Conservation (phyloP, 2,888 invertebrate genomes). For the Archips xylosteana region DNA sequence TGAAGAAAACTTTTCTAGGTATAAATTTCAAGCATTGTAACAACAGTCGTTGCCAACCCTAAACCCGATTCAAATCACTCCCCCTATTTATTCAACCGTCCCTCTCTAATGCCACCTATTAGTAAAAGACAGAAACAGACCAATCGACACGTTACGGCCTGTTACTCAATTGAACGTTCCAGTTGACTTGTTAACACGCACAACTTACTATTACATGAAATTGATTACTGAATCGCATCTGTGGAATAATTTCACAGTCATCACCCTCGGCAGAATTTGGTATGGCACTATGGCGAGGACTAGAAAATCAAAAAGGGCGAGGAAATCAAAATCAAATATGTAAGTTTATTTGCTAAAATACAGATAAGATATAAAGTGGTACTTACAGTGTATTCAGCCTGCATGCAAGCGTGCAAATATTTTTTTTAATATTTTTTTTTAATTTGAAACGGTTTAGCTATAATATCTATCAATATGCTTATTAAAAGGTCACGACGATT, state of each 20-base stretch:
- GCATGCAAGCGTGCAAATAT: too few relatives aligned
- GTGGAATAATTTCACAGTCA: not conserved
- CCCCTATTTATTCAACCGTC: not conserved
- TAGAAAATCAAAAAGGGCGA: too few relatives aligned
- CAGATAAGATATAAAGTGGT: too few relatives aligned
- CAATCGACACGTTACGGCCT: conserved; percentile 3
- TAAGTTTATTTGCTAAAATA: too few relatives aligned
- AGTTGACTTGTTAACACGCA: conserved; percentile 21
- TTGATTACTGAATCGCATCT: not conserved
- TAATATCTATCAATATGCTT: too few relatives aligned
- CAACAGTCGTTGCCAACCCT: conserved; percentile 17
- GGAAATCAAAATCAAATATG: too few relatives aligned
- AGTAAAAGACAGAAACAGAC: conserved; percentile 16
- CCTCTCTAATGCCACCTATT: conserved; percentile 1
- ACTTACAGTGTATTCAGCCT: too few relatives aligned
- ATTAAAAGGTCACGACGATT: too few relatives aligned
- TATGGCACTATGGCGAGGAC: not conserved
- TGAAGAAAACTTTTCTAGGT: not conserved
- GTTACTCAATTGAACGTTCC: conserved; percentile 30
- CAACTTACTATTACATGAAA: not conserved
- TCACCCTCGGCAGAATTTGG: not conserved
- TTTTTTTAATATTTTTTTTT: too few relatives aligned
- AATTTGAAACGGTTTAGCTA: too few relatives aligned
- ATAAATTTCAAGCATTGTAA: not conserved
- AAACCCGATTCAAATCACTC: conserved; percentile 8